Evolutionary conservation across 2,888 invertebrate species (phyloP), one percentile per base, ranked within the genome.

Genomic region (Spicauda simplicius): DNA sequence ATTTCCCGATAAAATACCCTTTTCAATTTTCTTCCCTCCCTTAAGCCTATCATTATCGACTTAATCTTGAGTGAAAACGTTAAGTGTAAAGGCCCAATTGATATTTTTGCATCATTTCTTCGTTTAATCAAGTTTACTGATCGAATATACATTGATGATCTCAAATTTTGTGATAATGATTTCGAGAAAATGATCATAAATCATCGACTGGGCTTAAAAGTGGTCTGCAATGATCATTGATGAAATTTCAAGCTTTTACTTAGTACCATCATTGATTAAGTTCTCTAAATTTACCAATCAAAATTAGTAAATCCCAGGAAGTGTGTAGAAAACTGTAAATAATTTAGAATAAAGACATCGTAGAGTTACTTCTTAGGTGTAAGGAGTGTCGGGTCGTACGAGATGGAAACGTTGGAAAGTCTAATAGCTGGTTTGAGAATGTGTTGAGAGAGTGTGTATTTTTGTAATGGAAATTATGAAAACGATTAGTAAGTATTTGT

Each of bases 271-370:
- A 76, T 83, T 73, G 73, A 70, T 76, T 79, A 77, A 70, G 72
- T 72, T 75, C 75, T 71, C 69, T 75, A 75, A 76, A 79, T 78
- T 81, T 77, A 80, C 74, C 75, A 81, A 83, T 75, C 73, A 73
- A 79, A 75, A 69, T 33, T 75, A 80, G 83, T 75, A 78, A 76
- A 80, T 79, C 79, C 79, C 91, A 92, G 92, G 91, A 91, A 92
- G 91, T 91, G 91, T 90, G 77, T 85, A 86, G 83, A 82, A 81
- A 81, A 79, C 77, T 93, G 91, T 91, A 91, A 80, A 90, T 91
- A 91, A 73, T 74, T 80, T 85, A 85, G 81, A 75, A 77, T 60
- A 60, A 60, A 50, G 33, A 87, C 86, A 86, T 90, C 88, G 83
- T 91, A 90, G 85, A 77, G 78, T 82, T 85, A 85, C 74, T 78